phyloP scores from a whole-genome alignment of 2,888 invertebrate genomes.

The Melanostoma scalare region DNA sequence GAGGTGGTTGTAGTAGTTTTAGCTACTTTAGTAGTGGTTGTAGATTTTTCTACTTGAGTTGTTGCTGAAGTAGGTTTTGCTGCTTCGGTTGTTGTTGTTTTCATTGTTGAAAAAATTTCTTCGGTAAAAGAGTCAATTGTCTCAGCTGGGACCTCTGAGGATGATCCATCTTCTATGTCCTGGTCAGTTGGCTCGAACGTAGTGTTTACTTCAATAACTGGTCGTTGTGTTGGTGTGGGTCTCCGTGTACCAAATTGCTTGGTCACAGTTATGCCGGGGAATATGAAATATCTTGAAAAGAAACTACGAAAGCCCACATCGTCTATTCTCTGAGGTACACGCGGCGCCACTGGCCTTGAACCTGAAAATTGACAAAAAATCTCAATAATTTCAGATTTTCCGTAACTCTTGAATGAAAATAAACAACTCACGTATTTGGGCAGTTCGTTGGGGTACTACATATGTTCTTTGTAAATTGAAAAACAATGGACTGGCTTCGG shows the following conservation, averaged over 20 bases:
- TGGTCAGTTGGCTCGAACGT: slow-evolving; percentile 13
- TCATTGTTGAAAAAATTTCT: background rate
- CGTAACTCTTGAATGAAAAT: background rate
- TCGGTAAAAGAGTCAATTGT: background rate
- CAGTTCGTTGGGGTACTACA: slow-evolving; percentile 21
- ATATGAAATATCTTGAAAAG: slow-evolving; percentile 36
- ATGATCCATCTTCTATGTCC: slow-evolving; percentile 20
- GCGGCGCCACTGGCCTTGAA: slow-evolving; percentile 4
- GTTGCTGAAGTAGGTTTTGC: background rate
- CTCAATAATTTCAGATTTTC: background rate
- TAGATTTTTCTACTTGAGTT: background rate
- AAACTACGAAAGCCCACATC: slow-evolving; percentile 26
- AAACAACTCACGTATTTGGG: slow-evolving; percentile 31
- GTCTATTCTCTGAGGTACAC: background rate
- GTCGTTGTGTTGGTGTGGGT: slow-evolving; percentile 45
- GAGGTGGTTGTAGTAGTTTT: background rate
- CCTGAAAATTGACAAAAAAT: background rate
- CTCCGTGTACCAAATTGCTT: slow-evolving; percentile 32
- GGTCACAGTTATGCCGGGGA: slow-evolving; percentile 9
- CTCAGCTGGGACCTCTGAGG: slow-evolving; percentile 25
- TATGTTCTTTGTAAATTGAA: slow-evolving; percentile 48
- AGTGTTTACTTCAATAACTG: slow-evolving; percentile 40
- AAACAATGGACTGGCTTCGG: slow-evolving; percentile 54
- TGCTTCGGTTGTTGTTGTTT: background rate
- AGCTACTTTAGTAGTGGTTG: background rate